These are phyloP conservation scores for Pseudolycoriella hygida DNA, from an alignment of 2,888 invertebrate species.

Conservation along the genomic window DNA sequence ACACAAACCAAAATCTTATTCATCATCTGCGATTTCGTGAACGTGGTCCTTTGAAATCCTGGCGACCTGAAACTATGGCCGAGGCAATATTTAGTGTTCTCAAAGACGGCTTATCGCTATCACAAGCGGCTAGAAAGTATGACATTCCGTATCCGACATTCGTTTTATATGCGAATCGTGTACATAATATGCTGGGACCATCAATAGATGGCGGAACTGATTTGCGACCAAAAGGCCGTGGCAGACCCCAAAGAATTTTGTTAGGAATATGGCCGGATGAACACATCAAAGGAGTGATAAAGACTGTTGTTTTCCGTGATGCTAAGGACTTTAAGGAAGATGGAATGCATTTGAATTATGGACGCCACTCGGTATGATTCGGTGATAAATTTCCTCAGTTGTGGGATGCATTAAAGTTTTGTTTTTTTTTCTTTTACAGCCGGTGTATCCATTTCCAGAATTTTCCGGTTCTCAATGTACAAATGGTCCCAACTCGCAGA, in stretches of 20 bases:
- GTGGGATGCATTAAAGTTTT: conserved; percentile 10
- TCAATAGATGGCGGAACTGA: conserved; percentile 83
- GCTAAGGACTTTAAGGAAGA: conserved; percentile 67
- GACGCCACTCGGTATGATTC: conserved; percentile 38
- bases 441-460: conserved; percentile 36
- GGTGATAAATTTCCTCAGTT: no score
- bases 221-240: conserved; percentile 78
- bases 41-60: conserved; percentile 79
- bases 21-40: conserved; percentile 84
- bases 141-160: conserved; percentile 91
- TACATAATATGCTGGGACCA: conserved; percentile 86
- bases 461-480: conserved; percentile 38
- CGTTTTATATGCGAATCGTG: conserved; percentile 80
- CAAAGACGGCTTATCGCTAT: conserved; percentile 74
- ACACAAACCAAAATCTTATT: conserved; percentile 77
- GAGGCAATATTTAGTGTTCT: conserved; percentile 85
- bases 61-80: conserved; percentile 90
- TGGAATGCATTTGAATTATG: conserved; percentile 36
- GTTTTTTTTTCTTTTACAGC: conserved; percentile 22
- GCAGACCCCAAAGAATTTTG: conserved; percentile 76
- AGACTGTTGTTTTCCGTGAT: conserved; percentile 83
- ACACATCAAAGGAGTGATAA: conserved; percentile 80
- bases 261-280: conserved; percentile 89
- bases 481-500: conserved; percentile 37
- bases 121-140: conserved; percentile 83